Conservation (phyloP, 2,888 invertebrate species). For the Hetaerina titia region DNA sequence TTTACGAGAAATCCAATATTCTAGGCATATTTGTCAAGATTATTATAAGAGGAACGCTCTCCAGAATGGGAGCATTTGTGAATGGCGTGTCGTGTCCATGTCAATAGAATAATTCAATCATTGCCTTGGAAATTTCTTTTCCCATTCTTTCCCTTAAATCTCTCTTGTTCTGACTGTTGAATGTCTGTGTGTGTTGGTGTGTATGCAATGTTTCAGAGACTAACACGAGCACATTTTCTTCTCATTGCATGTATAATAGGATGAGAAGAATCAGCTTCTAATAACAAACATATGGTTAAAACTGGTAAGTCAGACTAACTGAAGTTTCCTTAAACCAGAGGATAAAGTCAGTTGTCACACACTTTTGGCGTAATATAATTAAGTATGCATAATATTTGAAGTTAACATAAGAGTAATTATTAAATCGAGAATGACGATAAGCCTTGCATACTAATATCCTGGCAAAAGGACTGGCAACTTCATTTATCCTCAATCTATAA, state of each 20-base stretch:
- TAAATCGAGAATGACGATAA: background rate
- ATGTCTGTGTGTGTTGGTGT: constrained; percentile 68
- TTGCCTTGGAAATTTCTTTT: background rate
- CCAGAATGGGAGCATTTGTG: background rate
- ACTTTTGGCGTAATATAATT: background rate
- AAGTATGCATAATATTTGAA: background rate
- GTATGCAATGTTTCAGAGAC: constrained; percentile 71
- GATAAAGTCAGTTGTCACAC: constrained; percentile 70
- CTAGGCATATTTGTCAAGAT: background rate
- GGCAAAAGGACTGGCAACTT: constrained; percentile 52
- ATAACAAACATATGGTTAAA: constrained; percentile 98
- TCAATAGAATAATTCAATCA: background rate
- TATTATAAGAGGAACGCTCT: background rate
- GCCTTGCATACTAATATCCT: background rate
- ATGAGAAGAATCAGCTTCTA: constrained; percentile 98
- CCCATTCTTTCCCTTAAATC: background rate
- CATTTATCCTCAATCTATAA: constrained; percentile 66
- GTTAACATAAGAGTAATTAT: background rate
- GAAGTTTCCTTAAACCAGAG: constrained; percentile 70
- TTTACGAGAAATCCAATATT: constrained; percentile 28
- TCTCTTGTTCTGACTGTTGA: constrained; percentile 66
- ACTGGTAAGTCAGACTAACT: constrained; percentile 86
- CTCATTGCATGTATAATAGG: constrained; percentile 81
- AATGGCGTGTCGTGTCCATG: background rate
- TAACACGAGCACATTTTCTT: constrained; percentile 75